Evolutionary conservation across 2,113 vertebrate species (phyloP), one percentile per base, ranked within the genome.

Genomic region (Calidris pugnax): DNA sequence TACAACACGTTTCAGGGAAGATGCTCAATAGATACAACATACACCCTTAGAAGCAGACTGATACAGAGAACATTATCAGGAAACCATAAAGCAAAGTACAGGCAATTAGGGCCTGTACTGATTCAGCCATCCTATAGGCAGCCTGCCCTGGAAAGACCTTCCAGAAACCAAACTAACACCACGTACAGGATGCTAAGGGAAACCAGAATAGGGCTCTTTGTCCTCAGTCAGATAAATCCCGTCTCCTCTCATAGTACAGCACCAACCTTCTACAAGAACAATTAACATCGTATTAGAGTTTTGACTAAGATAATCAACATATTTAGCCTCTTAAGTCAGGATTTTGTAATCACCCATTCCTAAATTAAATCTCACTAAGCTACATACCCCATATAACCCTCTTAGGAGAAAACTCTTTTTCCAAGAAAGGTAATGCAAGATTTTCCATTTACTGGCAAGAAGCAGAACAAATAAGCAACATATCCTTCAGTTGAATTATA

Each of bases 371-470:
- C 39, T 95, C 75, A 90, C 59, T 69, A 91, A 95, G 79, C 71
- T 53, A 95, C 32, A 37, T 51, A 92, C 19, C 7, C 19, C 51
- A 37, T 67, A 26, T 55, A 85, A 51, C 6, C 7, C 56, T 93
- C 84, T 81, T 57, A 77, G 0, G 10, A 76, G 35, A 90, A 66
- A 51, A 92, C 72, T 88, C 33, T 74, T 93, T 64, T 83, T 50
- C 57, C 71, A 96, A 60, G 17, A 64, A 67, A 92, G 80, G 19
- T 22, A 64, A 53, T 39, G 84, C 48, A 85, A 89, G 71, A 69
- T 89, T 94, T 93, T 95, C 76, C 79, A 89, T 76, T 69, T 96
- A 73, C 72, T 93, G 22, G 55, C 75, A 97, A 95, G 77, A 85
- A 93, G 67, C 64, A 72, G 59, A 93, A 73, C 14, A 91, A 95